Evolutionary conservation across 30 jellyfish, hydroid and myxozoan species (phyloP), one percentile per base, ranked within the genome.

Genomic region (Clytia hemisphaerica): DNA sequence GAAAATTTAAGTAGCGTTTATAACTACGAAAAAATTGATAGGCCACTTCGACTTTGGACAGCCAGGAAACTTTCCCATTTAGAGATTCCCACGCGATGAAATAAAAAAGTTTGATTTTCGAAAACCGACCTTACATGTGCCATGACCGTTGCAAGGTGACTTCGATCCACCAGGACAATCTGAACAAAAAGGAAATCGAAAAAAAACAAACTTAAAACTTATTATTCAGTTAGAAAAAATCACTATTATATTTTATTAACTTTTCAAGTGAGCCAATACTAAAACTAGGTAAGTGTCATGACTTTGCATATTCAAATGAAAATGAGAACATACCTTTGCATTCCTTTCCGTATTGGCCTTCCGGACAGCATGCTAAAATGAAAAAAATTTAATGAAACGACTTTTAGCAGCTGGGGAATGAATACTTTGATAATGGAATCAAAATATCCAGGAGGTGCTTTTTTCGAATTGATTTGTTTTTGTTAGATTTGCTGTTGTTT

Each of bases 291-390:
- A 45, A 45, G 45, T 58, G n/a, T 58, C 29, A 58, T 7, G 6
- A 18, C 61, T 40, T 12, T 40, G n/a, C 5, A 4, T 21, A 22
- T 25, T 3, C 5, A 44, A 12, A 7, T 37, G 44, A 28, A 16
- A 21, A 42, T 4, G 9, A 62, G 37, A 67, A 67, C 53, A 33
- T 74, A 89, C 98, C 98, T 81, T 75, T 75, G 67, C 98, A 89
- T 0, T 72, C 46, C 32, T 88, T 64, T 21, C 98, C 98, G 62
- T 50, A 89, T 49, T 87, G 75, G 29, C 92, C 92, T 29, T 69
- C 85, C 12, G 98, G 98, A 45, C 98, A 89, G 69, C 98, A 89
- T n/a, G 76, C 98, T 89, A 59, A 51, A 74, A 68, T 12, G 3
- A 61, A 37, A 79, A 22, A 9, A 37, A 15, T 22, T 18, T 14